A percentile compares a stretch with the other conserved stretches of the same genome.
Conservation (phyloP, 2,113 vertebrate genomes). For the Cebus imitator region DNA sequence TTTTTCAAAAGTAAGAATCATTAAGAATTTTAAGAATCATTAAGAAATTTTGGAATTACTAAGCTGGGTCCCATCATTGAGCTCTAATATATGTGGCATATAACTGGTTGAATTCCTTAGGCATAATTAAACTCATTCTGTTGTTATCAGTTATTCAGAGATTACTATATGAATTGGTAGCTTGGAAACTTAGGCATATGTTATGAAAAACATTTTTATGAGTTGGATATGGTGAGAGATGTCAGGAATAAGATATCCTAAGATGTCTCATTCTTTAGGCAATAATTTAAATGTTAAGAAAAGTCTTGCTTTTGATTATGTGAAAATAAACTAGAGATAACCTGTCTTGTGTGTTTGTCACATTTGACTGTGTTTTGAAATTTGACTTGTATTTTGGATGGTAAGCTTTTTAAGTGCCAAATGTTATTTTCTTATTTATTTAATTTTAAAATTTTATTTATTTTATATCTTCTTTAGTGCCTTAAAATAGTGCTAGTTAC, state of each 20-base stretch:
- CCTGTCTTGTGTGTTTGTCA: background rate
- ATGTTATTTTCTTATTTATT: conserved; percentile 41
- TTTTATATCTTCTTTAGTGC: background rate
- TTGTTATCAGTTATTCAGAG: background rate
- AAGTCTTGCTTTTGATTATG: conserved; percentile 30
- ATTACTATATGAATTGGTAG: background rate
- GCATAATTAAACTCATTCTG: background rate
- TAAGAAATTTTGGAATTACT: conserved; percentile 6
- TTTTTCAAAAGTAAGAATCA: too few species aligned
- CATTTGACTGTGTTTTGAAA: background rate
- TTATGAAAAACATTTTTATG: conserved; percentile 5
- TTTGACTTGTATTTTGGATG: conserved; percentile 24
- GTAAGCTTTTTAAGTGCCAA: conserved; percentile 31
- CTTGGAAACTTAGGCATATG: conserved; percentile 24
- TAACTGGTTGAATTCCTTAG: conserved; percentile 14
- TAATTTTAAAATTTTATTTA: background rate
- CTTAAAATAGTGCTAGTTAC: background rate
- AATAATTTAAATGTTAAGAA: conserved; percentile 38
- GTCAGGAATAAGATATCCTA: background rate
- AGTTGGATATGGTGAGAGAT: background rate
- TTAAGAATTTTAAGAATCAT: background rate
- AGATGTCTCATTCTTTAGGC: background rate
- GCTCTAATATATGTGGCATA: background rate
- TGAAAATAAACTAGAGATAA: conserved; percentile 29
- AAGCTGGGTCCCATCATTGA: background rate